These are phyloP conservation scores for Anarsia innoxiella DNA, from an alignment of 2,888 invertebrate genomes.

Conservation along the genomic window DNA sequence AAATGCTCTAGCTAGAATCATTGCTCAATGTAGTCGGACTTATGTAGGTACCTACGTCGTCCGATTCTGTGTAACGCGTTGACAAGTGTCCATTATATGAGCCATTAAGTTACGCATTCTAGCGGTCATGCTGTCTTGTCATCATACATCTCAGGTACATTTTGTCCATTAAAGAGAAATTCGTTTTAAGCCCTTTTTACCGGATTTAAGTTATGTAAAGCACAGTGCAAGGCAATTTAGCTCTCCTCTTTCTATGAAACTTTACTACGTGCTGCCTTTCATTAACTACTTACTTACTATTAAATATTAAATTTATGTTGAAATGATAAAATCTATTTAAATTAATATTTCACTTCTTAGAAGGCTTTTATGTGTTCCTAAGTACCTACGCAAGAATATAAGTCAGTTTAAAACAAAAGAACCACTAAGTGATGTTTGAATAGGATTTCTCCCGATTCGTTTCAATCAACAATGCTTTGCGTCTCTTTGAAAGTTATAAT, in stretches of 20 bases:
- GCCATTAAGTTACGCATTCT: slow-evolving; percentile 13
- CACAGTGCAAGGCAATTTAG: background rate
- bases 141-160: slow-evolving; percentile 11
- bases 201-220: slow-evolving; percentile 1
- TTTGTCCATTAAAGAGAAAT: slow-evolving; percentile 11
- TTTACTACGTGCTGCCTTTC: background rate
- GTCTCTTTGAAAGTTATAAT: slow-evolving; percentile 24
- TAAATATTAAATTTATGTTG: background rate
- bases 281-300: background rate
- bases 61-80: slow-evolving; percentile 6
- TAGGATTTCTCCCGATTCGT: slow-evolving; percentile 1
- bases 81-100: slow-evolving; percentile 23
- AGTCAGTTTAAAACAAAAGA: no score
- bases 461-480: slow-evolving; percentile 49
- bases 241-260: background rate
- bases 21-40: no score
- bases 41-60: no score
- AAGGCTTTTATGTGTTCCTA: no score
- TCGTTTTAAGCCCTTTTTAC: slow-evolving; percentile 2
- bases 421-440: no score
- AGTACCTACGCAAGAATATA: no score
- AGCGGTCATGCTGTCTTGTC: slow-evolving; percentile 10
- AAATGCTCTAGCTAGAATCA: no score
- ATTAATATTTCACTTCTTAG: no score
- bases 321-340: no score